phyloP scores from a whole-genome alignment of 2,888 invertebrate genomes.

The Lasioglossum marginatum region DNA sequence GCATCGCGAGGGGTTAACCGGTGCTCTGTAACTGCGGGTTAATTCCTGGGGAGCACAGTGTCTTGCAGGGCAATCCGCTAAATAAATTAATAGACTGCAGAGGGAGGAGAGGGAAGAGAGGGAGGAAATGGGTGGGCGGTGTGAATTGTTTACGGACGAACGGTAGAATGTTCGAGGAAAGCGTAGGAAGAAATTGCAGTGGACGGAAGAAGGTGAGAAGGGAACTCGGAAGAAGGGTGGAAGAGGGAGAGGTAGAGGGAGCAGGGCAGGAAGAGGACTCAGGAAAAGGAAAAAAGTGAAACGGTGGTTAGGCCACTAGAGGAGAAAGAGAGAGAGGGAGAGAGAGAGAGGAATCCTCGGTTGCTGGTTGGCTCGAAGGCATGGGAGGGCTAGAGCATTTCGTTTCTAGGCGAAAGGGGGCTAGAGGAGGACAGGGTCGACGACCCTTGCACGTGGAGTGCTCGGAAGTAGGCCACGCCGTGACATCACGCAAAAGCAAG shows the following conservation, averaged over 20 bases:
- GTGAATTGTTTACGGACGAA: conserved; percentile 5
- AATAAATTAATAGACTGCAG: conserved; percentile 7
- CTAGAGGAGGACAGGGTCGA: conserved; percentile 75
- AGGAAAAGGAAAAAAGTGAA: background rate
- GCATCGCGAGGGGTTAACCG: background rate
- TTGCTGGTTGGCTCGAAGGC: conserved; percentile 24
- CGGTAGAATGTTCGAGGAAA: background rate
- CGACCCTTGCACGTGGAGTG: conserved; percentile 83
- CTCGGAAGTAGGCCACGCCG: conserved; percentile 81
- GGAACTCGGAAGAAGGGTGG: conserved; percentile 19
- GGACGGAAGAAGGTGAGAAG: background rate
- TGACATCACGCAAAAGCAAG: conserved; percentile 82
- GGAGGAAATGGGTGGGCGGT: background rate
- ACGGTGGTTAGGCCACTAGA: conserved; percentile 2
- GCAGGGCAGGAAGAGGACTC: conserved; percentile 17
- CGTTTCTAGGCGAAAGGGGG: conserved; percentile 70
- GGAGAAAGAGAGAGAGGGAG: conserved; percentile 1
- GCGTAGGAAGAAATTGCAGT: background rate
- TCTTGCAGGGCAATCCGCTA: background rate
- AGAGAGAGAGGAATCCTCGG: conserved; percentile 29
- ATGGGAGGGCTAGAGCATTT: conserved; percentile 38
- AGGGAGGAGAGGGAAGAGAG: background rate
- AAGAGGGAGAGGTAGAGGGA: background rate
- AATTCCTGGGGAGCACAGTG: background rate
- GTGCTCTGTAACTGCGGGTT: background rate